These are phyloP conservation scores for Lepidocyrtinus sp. DNA, from an alignment of 2,888 invertebrate genomes.

Conservation along the genomic window DNA sequence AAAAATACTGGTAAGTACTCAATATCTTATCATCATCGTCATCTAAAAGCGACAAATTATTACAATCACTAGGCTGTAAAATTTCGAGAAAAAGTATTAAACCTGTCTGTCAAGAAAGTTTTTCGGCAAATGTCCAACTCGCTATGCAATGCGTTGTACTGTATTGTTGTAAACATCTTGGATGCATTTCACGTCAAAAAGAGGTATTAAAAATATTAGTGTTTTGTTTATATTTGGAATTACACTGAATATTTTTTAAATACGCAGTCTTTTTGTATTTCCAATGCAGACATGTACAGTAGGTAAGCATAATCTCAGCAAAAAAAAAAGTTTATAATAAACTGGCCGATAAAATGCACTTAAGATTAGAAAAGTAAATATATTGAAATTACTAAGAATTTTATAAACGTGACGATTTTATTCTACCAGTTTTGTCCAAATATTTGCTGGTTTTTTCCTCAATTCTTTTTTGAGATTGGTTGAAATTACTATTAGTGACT, in stretches of 20 bases:
- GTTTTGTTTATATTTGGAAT: constrained; percentile 11
- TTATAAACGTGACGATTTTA: neutral
- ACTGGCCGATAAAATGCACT: too few relatives aligned
- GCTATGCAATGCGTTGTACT: neutral
- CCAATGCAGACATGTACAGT: too few relatives aligned
- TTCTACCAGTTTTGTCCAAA: too few relatives aligned
- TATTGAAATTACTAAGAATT: neutral
- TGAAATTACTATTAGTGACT: too few relatives aligned
- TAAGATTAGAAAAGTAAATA: too few relatives aligned
- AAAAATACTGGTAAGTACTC: constrained; percentile 37
- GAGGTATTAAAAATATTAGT: neutral
- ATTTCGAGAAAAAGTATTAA: constrained; percentile 36
- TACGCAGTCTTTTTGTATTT: neutral
- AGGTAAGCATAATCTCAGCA: too few relatives aligned
- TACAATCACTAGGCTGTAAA: constrained; percentile 32
- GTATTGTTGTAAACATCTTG: neutral
- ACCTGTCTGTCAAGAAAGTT: constrained; percentile 57
- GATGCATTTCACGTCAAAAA: neutral
- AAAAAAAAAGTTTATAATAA: too few relatives aligned
- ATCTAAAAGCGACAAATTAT: constrained; percentile 51
- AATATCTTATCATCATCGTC: constrained; percentile 46
- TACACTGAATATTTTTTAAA: neutral
- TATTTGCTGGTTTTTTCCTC: too few relatives aligned
- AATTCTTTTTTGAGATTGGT: too few relatives aligned
- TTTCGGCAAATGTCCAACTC: constrained; percentile 52